Conservation (phyloP, 2,113 vertebrate species). For the Tichodroma muraria region DNA sequence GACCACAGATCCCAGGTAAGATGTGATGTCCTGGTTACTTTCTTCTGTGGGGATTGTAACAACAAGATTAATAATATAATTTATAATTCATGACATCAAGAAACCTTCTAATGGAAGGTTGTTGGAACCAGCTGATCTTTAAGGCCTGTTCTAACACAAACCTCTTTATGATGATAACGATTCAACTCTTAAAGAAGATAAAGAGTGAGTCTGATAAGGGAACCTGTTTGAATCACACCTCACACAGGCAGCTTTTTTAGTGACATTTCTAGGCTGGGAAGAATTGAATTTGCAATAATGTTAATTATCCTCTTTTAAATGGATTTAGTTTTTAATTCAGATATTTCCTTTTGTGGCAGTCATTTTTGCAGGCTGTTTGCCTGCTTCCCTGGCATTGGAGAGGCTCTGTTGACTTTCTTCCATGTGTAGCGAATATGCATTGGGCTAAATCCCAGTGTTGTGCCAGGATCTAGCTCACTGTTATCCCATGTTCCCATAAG, state of each 20-base stretch:
- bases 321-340: neutral
- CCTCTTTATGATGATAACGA: neutral
- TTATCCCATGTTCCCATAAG: neutral
- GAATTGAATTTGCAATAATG: neutral
- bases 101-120: neutral
- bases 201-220: neutral
- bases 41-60: neutral
- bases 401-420: neutral
- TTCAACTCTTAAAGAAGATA: neutral
- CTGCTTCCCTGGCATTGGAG: neutral
- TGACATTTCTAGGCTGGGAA: neutral
- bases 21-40: neutral
- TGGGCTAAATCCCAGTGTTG: neutral
- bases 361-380: neutral
- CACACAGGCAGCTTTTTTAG: neutral
- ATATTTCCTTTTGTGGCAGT: neutral
- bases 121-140: neutral
- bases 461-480: neutral
- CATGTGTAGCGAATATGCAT: neutral
- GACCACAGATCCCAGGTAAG: neutral
- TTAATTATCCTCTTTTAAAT: neutral
- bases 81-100: neutral
- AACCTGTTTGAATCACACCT: neutral
- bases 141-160: neutral
- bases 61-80: neutral